A percentile compares a stretch with the other conserved stretches of the same genome.
Evolutionary conservation across 1,140 invertebrate species (phyloP).

Genomic region (Drosophila varians): DNA sequence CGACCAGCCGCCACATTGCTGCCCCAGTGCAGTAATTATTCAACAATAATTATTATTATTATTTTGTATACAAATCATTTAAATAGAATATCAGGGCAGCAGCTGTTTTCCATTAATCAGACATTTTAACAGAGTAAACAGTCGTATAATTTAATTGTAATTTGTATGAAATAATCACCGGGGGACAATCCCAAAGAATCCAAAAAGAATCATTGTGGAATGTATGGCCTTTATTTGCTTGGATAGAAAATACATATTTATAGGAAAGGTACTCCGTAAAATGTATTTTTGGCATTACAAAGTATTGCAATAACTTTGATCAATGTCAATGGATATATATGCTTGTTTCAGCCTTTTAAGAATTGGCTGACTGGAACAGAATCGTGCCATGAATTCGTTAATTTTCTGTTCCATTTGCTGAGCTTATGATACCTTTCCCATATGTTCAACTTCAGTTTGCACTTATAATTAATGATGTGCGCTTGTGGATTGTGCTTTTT

Average conservation of each 20-base stretch:
- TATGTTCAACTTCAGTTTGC: constrained; percentile 30
- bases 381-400: constrained; percentile 26
- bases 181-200: constrained; percentile 22
- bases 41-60: constrained; percentile 44
- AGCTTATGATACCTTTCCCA: constrained; percentile 11
- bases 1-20: constrained; percentile 21
- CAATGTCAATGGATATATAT: constrained; percentile 4
- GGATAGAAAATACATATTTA: too few relatives aligned
- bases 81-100: constrained; percentile 50
- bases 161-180: constrained; percentile 45
- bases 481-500: too few relatives aligned
- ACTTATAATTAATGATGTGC: constrained; percentile 48
- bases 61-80: constrained; percentile 45
- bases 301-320: not conserved
- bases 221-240: too few relatives aligned
- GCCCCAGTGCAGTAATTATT: constrained; percentile 46
- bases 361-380: constrained; percentile 5
- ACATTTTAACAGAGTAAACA: constrained; percentile 45
- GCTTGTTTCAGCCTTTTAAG: not conserved
- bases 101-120: constrained; percentile 55
- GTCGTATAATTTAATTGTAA: constrained; percentile 48
- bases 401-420: constrained; percentile 25
- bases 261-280: too few relatives aligned
- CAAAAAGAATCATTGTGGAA: too few relatives aligned
- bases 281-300: not conserved